Base-by-base conservation (phyloP, 2,888 invertebrate species). In the Amiota mariae region DNA sequence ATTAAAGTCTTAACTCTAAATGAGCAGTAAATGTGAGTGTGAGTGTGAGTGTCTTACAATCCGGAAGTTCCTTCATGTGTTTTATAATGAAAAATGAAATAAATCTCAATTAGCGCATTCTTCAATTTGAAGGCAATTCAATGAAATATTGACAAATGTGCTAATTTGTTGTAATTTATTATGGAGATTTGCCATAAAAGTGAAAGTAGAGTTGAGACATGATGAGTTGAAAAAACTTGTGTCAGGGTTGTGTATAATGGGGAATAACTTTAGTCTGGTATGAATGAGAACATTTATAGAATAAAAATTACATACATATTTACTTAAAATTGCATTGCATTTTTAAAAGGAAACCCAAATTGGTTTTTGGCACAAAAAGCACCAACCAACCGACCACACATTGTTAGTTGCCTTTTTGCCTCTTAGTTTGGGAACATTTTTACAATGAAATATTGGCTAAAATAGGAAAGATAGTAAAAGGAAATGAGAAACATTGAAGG, bases 71-170 rank as follows among this genome's bases (percentile, higher is more conserved):
- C 54, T 13, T 13, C 54, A 54, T 36, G 6, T 6, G 24, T 2
- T n/a, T 10, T 63, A 13, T 15, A 66, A 15, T 48, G 36, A 9
- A 15, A 49, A 9, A n/a, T 24, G 70, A 70, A 74, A 81, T 78
- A 78, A 78, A 81, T 78, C 78, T 80, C 76, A 80, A 80, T 80
- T 80, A 80, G 77, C 77, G 77, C 36, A 64, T 57, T 72, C 64
- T 77, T 74, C n/a, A n/a, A 80, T 78, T 78, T 75, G 73, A 73
- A 68, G 36, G 54, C 36, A 68, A 13, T 24, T 54, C 67, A 54
- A 68, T 68, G 54, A 68, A 20, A n/a, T 68, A 8, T 68, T 68
- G 54, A 68, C 51, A 54, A 51, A 68, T 68, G 66, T 68, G 67
- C 67, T 68, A 68, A 68, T 68, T 68, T 68, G 24, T 24, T 68